Conservation (phyloP, 2,797 vertebrate species). For the Pristis pectinata region DNA sequence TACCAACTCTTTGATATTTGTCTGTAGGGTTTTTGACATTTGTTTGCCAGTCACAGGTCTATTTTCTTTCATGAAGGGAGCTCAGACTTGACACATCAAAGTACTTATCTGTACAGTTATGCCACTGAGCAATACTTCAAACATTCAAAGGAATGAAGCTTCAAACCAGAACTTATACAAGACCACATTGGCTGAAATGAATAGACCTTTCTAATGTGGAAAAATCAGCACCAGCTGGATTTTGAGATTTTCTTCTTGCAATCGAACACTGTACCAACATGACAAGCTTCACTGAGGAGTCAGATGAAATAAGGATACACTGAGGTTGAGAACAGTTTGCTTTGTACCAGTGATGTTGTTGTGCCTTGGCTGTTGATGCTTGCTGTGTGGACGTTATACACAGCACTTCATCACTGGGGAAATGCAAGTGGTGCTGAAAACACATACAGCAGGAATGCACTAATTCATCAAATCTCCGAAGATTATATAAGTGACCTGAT, state of each 20-base stretch:
- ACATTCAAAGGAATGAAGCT: conserved; percentile 24
- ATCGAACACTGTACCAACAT: not conserved
- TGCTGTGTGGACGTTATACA: not conserved
- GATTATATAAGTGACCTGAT: not conserved
- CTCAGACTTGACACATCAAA: conserved; percentile 35
- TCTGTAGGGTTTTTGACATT: conserved; percentile 34
- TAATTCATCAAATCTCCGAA: not conserved
- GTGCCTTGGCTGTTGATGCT: not conserved
- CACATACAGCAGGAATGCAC: not conserved
- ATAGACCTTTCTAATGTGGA: conserved; percentile 1
- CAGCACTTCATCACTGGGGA: not conserved
- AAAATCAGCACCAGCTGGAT: not conserved
- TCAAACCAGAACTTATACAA: conserved; percentile 18
- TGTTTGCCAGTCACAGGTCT: conserved; percentile 33
- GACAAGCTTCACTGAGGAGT: not conserved
- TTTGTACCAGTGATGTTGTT: not conserved
- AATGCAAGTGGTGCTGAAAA: not conserved
- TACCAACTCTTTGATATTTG: conserved; percentile 20
- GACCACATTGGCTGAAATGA: conserved; percentile 6
- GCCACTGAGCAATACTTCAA: conserved; percentile 34
- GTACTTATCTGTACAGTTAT: conserved; percentile 26
- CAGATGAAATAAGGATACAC: conserved; percentile 17
- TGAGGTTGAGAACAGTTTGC: not conserved
- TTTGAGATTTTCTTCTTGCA: not conserved
- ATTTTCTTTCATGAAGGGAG: conserved; percentile 33